A percentile compares a stretch with the other conserved stretches of the same genome.
phyloP scores from a whole-genome alignment of 2,797 vertebrate species.

The Scomberomorus guttatus region DNA sequence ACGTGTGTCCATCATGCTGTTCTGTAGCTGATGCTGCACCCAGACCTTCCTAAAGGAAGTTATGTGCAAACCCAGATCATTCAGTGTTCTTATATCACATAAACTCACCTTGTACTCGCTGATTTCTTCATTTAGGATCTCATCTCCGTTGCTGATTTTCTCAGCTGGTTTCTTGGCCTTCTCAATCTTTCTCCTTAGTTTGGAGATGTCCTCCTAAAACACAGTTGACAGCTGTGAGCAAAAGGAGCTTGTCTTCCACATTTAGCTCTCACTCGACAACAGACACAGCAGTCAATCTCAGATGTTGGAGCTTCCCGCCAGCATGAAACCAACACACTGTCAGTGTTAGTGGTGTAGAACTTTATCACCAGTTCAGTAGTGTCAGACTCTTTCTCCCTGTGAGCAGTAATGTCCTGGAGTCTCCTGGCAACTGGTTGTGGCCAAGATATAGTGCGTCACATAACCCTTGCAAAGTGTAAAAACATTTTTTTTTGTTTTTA shows the following conservation, averaged over 20 bases:
- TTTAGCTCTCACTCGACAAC: not conserved
- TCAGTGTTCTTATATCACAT: not conserved
- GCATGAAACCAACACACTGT: not conserved
- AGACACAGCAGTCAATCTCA: not conserved
- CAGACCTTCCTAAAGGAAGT: not conserved
- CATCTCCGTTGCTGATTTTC: slow-evolving; percentile 96
- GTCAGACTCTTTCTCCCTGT: no score
- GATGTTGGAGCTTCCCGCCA: not conserved
- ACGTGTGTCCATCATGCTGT: not conserved
- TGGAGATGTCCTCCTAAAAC: slow-evolving; percentile 95
- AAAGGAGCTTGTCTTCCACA: not conserved
- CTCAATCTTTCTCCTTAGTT: slow-evolving; percentile 94
- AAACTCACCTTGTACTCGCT: slow-evolving; percentile 94
- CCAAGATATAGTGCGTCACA: no score
- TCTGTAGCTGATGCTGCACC: not conserved
- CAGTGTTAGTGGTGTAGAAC: not conserved
- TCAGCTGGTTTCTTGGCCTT: slow-evolving; percentile 98
- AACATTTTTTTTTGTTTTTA: no score
- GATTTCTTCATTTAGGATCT: slow-evolving; percentile 98
- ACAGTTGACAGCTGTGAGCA: slow-evolving; percentile 4
- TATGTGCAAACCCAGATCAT: no score
- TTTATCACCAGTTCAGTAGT: not conserved
- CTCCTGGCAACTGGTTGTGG: no score
- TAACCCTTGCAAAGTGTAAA: no score
- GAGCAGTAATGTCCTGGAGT: no score